Evolutionary conservation across 2,888 invertebrate species (phyloP).

Genomic region (Drosophila siamana): DNA sequence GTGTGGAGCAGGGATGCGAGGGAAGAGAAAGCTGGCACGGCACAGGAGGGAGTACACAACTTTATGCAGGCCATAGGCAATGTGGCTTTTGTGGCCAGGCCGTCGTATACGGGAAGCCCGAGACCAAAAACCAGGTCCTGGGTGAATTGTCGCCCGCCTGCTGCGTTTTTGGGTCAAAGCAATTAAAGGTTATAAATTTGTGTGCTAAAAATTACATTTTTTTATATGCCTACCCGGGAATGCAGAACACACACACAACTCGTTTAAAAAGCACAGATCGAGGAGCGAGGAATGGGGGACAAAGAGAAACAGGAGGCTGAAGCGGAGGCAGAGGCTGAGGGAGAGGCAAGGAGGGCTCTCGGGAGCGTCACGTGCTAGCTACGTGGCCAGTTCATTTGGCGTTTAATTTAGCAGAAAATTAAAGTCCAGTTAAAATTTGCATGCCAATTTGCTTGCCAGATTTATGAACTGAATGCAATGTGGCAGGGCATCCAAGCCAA

Average conservation of each 20-base stretch:
- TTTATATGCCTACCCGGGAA: slow-evolving; percentile 34
- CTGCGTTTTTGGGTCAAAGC: slow-evolving; percentile 81
- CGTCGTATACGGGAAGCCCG: slow-evolving; percentile 14
- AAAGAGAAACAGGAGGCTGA: not conserved
- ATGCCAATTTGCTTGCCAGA: slow-evolving; percentile 64
- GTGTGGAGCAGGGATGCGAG: not conserved
- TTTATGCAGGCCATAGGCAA: slow-evolving; percentile 69
- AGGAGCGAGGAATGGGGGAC: not conserved
- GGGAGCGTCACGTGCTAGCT: slow-evolving; percentile 59
- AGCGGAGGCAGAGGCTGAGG: not conserved
- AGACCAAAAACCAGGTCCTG: slow-evolving; percentile 38
- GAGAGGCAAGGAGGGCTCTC: not conserved
- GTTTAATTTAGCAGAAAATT: slow-evolving; percentile 80
- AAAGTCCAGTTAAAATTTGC: slow-evolving; percentile 80
- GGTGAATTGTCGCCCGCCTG: slow-evolving; percentile 47
- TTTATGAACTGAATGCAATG: slow-evolving; percentile 61
- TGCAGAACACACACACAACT: slow-evolving; percentile 11
- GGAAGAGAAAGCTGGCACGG: not conserved
- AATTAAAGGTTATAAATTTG: slow-evolving; percentile 82
- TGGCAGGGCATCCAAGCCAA: slow-evolving; percentile 22
- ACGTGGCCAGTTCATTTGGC: slow-evolving; percentile 73
- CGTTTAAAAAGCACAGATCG: slow-evolving; percentile 15
- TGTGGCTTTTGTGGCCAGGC: slow-evolving; percentile 74
- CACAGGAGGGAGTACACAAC: slow-evolving; percentile 30
- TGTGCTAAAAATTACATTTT: slow-evolving; percentile 72